Base-by-base conservation (phyloP, 1,140 invertebrate genomes). In the Drosophila kikkawai region DNA sequence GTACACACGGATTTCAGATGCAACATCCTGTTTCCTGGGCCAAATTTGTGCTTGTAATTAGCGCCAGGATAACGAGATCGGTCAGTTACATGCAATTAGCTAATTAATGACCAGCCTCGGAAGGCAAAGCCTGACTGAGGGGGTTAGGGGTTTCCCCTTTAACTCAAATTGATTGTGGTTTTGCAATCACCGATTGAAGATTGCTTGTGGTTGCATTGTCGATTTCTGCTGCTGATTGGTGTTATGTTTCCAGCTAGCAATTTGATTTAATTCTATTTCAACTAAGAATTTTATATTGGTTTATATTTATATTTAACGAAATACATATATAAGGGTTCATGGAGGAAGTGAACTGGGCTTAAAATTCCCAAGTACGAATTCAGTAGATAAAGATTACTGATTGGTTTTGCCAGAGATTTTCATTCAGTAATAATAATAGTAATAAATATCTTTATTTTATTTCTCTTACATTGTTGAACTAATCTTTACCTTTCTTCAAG, bases 41-140 rank as follows among this genome's bases (percentile, higher is more conserved):
- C 39, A 59, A 47, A 36, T 32, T 37, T 64, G 11, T 13, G 36
- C 67, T 32, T 51, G 37, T 50, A 73, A 73, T 73, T 73, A 73
- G 67, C 22, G 37, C 9, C 37, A 37, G 37, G 55, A 60, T 60
- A 60, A 51, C 53, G n/a, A 42, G 67, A 36, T 51, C 67, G 53
- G 67, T 42, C 45, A 71, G 53, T 73, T 71, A 59, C 68, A 73
- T 73, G 47, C 44, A 60, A 60, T 73, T 73, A 73, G 69, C 67
- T 73, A 73, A 73, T 73, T 73, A 73, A 73, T 50, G 67, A 36
- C 29, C 36, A 36, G 13, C 11, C 26, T 56, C n/a, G 9, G 9
- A 34, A 26, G 22, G 1, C 19, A 12, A 12, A 13, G 17, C 48
- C 36, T 8, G 13, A 6, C 26, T 29, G 26, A 29, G 3, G 22